Evolutionary conservation across 2,797 vertebrate species (phyloP), one percentile per base, ranked within the genome.

Genomic region (Fringilla coelebs): DNA sequence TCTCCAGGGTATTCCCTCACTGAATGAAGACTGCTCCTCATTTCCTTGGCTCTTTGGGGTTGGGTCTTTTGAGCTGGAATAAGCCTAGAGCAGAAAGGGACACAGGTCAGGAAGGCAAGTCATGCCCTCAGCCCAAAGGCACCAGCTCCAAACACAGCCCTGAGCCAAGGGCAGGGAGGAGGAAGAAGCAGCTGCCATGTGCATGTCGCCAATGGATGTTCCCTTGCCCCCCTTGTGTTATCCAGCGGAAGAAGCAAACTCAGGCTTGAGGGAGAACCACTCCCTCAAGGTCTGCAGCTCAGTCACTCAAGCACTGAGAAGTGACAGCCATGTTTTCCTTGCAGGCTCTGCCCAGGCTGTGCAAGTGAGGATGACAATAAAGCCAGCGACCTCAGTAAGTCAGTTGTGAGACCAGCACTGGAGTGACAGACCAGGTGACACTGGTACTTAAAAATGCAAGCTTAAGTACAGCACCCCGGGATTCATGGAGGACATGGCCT

Each of bases 71-170:
- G 76, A 20, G 8, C 11, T 54, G 74, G 43, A 77, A 31, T 25
- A 52, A 67, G 31, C 28, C 25, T 55, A n/a, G 49, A 65, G 43
- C 4, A n/a, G 72, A 43, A 14, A 58, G 12, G 14, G 22, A 34
- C 2, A 46, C 3, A 28, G 12, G n/a, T 19, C 13, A 48, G 51
- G 55, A 73, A 17, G 40, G 29, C 9, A 29, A 62, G 73, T 32
- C 5, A 0, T 14, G 32, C 5, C 26, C 40, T 75, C 17, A 45
- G 31, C 36, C 36, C 52, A 55, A 67, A 73, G 54, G 43, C 43
- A 43, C 10, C 1, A 0, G 61, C 48, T 72, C 43, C 28, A 26
- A 54, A 43, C 0, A 0, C 4, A 2, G 18, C 36, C n/a, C 41
- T 4, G 1, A 76, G 41, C 46, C 5, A 4, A 0, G 1, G 46